Evolutionary conservation across 2,113 vertebrate species (phyloP), one percentile per base, ranked within the genome.

Genomic region (Corynorhinus townsendii): DNA sequence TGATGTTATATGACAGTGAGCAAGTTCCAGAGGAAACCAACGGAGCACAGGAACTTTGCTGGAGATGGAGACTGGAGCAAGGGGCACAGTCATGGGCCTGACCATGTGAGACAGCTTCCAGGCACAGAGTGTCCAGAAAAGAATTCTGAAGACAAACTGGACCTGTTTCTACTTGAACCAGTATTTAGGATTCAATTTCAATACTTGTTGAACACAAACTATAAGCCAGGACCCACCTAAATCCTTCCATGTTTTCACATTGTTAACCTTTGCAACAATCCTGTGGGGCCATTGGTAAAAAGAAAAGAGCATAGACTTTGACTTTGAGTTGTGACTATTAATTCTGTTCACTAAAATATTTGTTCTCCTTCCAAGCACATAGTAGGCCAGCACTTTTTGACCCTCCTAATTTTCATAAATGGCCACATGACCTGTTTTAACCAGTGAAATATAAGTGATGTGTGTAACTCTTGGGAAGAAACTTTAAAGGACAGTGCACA

Each of bases 191-290:
- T 82, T 92, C 76, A 69, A 28, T 91, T 84, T 94, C 40, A 95
- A 26, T 75, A 96, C 26, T 85, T 40, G 64, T 2, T 59, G n/a
- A 76, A 83, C 24, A 86, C 45, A 81, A 91, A 81, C 72, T 52
- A 52, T 26, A 96, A 76, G 43, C n/a, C 38, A 92, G 72, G 77
- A 40, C 7, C 54, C 82, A 90, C 24, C 26, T 87, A 92, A 93
- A 95, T 86, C 47, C n/a, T 95, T 95, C 35, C 71, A 75, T n/a
- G 30, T 89, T 82, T 79, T 90, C 43, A 81, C 33, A 69, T 59
- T 93, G 90, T 77, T 54, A 68, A 95, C 68, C 10, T 47, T 73
- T 91, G n/a, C 38, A 91, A 90, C 52, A 96, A 69, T 89, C 52
- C 62, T 83, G 0, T 80, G 84, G 87, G 38, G 56, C 5, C 76